These are phyloP conservation scores for Griposia aprilina DNA, from an alignment of 2,888 invertebrate species.

Conservation along the genomic window DNA sequence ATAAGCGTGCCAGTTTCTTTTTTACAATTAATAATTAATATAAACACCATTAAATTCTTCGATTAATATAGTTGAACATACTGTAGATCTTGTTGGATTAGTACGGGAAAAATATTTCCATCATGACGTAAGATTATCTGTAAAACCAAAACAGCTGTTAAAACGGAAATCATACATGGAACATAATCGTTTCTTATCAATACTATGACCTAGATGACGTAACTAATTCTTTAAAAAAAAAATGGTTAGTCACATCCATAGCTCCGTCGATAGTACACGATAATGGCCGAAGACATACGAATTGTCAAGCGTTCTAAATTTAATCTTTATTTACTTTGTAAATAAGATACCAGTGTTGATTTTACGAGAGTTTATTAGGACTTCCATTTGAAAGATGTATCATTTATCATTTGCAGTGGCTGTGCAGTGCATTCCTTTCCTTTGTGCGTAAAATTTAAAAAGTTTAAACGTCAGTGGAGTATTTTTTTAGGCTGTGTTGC, in stretches of 20 bases:
- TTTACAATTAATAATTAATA: too few species aligned
- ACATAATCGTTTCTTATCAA: conserved; percentile 42
- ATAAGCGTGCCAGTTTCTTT: too few species aligned
- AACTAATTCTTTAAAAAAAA: conserved; percentile 34
- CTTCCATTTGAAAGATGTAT: conserved; percentile 33
- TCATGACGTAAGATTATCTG: neutral
- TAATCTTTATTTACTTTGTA: conserved; percentile 49
- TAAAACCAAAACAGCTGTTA: conserved; percentile 32
- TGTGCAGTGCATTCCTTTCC: conserved; percentile 37
- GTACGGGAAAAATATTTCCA: neutral
- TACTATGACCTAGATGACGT: conserved; percentile 50
- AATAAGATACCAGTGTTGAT: conserved; percentile 52
- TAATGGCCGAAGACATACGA: conserved; percentile 57
- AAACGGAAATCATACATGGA: neutral
- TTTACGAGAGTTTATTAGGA: conserved; percentile 47
- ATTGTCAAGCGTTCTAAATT: conserved; percentile 51
- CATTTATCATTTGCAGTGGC: conserved; percentile 38
- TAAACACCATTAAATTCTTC: too few species aligned
- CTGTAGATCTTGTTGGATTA: neutral
- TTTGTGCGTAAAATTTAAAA: neutral
- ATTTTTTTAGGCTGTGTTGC: conserved; percentile 12
- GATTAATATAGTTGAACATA: neutral
- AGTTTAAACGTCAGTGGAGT: conserved; percentile 23
- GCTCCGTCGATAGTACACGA: conserved; percentile 43
- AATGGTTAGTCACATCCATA: conserved; percentile 38